phyloP scores from a whole-genome alignment of 2,888 invertebrate species.

The Drosophila monieri region DNA sequence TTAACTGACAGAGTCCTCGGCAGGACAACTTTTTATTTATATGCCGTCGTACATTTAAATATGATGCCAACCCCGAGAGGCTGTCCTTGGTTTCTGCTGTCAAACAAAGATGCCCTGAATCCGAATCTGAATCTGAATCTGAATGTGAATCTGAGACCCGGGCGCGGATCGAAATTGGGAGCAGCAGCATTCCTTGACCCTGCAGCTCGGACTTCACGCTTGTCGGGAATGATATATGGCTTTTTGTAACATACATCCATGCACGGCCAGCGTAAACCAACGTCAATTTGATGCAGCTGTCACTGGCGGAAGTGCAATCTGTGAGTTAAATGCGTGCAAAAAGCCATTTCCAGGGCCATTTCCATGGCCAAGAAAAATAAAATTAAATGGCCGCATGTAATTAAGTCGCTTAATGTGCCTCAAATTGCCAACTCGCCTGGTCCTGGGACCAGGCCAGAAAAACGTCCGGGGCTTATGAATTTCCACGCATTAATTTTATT shows the following conservation, averaged over 20 bases:
- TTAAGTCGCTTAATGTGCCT: constrained; percentile 56
- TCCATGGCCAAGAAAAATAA: constrained; percentile 47
- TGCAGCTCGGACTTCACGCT: constrained; percentile 34
- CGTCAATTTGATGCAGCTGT: constrained; percentile 74
- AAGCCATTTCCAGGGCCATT: constrained; percentile 29
- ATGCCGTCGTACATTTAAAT: constrained; percentile 69
- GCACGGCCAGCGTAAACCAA: constrained; percentile 43
- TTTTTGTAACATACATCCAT: constrained; percentile 1
- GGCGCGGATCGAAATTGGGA: neutral
- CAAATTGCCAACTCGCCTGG: constrained; percentile 45
- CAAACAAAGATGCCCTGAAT: constrained; percentile 42
- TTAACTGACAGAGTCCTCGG: constrained; percentile 69
- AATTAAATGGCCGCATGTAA: constrained; percentile 60
- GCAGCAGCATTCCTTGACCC: constrained; percentile 21
- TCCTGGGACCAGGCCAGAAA: constrained; percentile 8
- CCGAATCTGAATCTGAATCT: constrained; percentile 14
- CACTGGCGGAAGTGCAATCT: constrained; percentile 54
- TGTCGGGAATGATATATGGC: constrained; percentile 42
- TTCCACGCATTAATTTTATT: constrained; percentile 53
- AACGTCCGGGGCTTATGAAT: constrained; percentile 54
- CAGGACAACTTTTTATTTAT: constrained; percentile 66
- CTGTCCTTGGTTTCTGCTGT: constrained; percentile 62
- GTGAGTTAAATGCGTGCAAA: constrained; percentile 43
- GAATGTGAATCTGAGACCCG: constrained; percentile 5
- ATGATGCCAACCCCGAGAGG: constrained; percentile 52